Evolutionary conservation across 2,888 invertebrate species (phyloP).

Genomic region (Elmis aenea): DNA sequence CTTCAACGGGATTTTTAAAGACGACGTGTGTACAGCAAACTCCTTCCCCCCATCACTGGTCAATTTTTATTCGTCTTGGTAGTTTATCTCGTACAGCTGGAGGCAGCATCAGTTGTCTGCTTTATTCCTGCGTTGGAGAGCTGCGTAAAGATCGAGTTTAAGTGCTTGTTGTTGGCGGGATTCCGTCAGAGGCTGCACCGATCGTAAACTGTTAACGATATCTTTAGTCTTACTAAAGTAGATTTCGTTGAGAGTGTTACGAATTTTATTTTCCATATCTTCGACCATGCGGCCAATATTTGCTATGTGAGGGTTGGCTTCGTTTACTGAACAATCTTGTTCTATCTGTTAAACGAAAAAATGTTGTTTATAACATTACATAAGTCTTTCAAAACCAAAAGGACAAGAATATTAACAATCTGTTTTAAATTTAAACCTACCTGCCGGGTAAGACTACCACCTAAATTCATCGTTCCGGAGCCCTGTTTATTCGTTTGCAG

Average conservation of each 20-base stretch:
- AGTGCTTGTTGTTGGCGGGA: slow-evolving; percentile 78
- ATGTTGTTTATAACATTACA: no score
- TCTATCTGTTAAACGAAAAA: slow-evolving; percentile 76
- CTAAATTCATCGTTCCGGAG: slow-evolving; percentile 98
- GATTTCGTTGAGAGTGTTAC: slow-evolving; percentile 96
- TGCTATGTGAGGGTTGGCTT: slow-evolving; percentile 93
- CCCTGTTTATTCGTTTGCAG: slow-evolving; percentile 94
- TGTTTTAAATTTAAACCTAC: slow-evolving; percentile 45
- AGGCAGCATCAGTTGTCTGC: slow-evolving; percentile 45
- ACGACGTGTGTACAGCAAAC: no score
- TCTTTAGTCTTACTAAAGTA: slow-evolving; percentile 99
- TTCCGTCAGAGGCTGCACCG: slow-evolving; percentile 77
- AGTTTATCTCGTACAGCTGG: no score
- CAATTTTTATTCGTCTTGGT: no score
- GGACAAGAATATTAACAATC: not conserved
- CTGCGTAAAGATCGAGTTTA: slow-evolving; percentile 79
- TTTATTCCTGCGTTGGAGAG: slow-evolving; percentile 74
- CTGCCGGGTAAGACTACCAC: slow-evolving; percentile 96
- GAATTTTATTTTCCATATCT: slow-evolving; percentile 99
- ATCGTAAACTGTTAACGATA: slow-evolving; percentile 84
- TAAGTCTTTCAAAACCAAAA: slow-evolving; percentile 1
- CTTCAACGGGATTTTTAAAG: no score
- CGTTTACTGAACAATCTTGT: slow-evolving; percentile 84
- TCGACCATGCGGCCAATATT: slow-evolving; percentile 99
- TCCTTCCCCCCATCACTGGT: no score